These are phyloP conservation scores for Gallirallus australis DNA, from an alignment of 2,797 vertebrate genomes.

Conservation along the genomic window DNA sequence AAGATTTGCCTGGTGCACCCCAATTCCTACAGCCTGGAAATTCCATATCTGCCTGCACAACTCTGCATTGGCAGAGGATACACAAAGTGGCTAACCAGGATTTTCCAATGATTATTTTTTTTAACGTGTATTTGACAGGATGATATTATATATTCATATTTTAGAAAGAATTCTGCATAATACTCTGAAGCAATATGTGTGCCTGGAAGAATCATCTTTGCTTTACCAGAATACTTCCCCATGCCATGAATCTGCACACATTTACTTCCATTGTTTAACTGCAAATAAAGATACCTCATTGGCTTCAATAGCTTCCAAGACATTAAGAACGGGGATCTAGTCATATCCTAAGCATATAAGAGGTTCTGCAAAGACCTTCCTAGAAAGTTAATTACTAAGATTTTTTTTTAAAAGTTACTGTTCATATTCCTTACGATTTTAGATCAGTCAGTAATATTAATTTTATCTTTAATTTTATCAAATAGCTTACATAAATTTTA, in stretches of 20 bases:
- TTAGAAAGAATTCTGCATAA: neutral
- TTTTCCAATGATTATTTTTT: neutral
- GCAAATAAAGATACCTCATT: neutral
- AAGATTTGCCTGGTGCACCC: neutral
- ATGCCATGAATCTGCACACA: neutral
- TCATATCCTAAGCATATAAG: neutral
- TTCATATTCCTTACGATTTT: neutral
- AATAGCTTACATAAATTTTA: neutral
- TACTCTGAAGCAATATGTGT: neutral
- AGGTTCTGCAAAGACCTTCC: neutral
- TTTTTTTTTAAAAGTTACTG: neutral
- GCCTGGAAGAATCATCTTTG: neutral
- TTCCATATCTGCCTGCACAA: neutral
- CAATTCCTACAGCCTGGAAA: neutral
- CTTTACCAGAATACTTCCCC: neutral
- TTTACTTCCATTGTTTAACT: neutral
- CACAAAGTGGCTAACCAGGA: neutral
- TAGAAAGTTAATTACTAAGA: neutral
- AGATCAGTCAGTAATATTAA: neutral
- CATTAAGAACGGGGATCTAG: neutral
- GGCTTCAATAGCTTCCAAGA: neutral
- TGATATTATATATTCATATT: neutral
- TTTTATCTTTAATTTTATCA: neutral
- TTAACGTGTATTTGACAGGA: neutral
- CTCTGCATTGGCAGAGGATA: neutral